phyloP scores from a whole-genome alignment of 1,140 invertebrate genomes.

The Tribolium castaneum region DNA sequence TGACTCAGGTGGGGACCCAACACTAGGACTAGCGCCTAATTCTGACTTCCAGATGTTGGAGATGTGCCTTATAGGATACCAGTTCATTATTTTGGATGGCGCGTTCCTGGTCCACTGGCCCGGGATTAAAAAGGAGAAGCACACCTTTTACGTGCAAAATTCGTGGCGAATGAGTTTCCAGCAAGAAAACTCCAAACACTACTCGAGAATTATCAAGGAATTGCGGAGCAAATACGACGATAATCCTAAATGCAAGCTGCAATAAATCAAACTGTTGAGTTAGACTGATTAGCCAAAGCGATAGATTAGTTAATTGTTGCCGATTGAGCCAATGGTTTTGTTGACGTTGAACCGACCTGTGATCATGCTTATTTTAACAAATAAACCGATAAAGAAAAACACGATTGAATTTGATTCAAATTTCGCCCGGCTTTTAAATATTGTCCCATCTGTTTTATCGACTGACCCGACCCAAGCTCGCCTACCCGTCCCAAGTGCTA shows the following conservation, averaged over 20 bases:
- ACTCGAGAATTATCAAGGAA: conserved; percentile 70
- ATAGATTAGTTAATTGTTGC: background rate
- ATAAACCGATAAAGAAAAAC: conserved; percentile 29
- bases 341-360: background rate
- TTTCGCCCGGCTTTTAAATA: background rate
- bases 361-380: background rate
- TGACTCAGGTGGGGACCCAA: conserved; percentile 79
- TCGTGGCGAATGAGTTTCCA: conserved; percentile 68
- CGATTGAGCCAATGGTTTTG: background rate
- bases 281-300: conserved; percentile 4
- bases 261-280: conserved; percentile 57
- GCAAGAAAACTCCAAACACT: conserved; percentile 71
- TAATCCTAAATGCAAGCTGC: conserved; percentile 69
- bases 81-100: conserved; percentile 80
- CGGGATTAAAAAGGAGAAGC: conserved; percentile 70
- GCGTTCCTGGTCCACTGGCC: conserved; percentile 84
- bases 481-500: background rate
- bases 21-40: background rate
- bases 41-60: conserved; percentile 76
- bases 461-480: background rate
- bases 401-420: background rate
- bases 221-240: conserved; percentile 70
- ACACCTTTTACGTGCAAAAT: conserved; percentile 49
- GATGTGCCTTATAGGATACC: conserved; percentile 81
- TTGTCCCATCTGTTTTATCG: no score